phyloP scores from a whole-genome alignment of 2,888 invertebrate genomes.

The Eristalis arbustorum region DNA sequence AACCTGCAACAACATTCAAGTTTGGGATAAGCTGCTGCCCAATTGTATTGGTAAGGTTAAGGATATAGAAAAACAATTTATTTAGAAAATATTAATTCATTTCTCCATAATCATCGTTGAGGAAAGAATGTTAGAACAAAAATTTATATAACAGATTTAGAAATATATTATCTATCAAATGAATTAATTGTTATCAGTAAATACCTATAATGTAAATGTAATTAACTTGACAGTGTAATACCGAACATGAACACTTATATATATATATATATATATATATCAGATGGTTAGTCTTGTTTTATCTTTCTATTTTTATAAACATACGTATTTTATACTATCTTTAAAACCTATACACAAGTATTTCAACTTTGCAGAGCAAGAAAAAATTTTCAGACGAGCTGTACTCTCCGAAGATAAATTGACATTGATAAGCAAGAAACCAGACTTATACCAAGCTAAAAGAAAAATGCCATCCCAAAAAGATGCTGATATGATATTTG shows the following conservation, averaged over 20 bases:
- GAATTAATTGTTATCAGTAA: neutral
- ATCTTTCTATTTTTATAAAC: neutral
- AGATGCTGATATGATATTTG: conserved; percentile 73
- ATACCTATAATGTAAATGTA: no score
- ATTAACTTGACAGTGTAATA: neutral
- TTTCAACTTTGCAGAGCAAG: conserved; percentile 71
- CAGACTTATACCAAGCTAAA: conserved; percentile 45
- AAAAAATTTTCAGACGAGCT: conserved; percentile 65
- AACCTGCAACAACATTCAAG: conserved; percentile 84
- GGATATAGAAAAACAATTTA: neutral
- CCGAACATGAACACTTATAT: no score
- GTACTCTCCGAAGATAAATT: conserved; percentile 56
- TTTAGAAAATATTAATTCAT: conserved; percentile 20
- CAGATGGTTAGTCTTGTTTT: neutral
- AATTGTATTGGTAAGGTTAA: conserved; percentile 84
- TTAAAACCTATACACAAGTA: conserved; percentile 12
- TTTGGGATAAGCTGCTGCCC: conserved; percentile 85
- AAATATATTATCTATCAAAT: neutral
- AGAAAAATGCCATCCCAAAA: conserved; percentile 71
- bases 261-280: neutral
- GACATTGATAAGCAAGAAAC: conserved; percentile 48
- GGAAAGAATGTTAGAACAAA: neutral
- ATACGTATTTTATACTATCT: neutral
- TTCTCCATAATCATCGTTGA: neutral
- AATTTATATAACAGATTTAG: neutral